phyloP scores from a whole-genome alignment of 2,113 vertebrate genomes.

The Solenodon paradoxus region DNA sequence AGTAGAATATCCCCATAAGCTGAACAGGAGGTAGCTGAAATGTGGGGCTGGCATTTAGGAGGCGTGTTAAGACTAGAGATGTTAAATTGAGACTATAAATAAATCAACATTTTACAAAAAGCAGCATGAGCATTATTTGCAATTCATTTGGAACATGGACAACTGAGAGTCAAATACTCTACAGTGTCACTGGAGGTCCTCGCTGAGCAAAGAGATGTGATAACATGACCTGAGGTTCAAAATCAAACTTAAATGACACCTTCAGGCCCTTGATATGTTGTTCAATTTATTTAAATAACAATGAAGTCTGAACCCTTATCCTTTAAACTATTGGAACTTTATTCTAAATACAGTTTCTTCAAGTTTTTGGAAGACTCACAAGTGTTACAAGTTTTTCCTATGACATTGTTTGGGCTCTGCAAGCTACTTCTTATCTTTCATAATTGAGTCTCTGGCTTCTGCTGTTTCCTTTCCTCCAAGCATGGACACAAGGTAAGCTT shows the following conservation, averaged over 20 bases:
- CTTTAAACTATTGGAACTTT: neutral
- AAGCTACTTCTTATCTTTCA: neutral
- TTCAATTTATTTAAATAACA: neutral
- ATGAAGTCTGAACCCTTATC: neutral
- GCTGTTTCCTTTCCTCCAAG: neutral
- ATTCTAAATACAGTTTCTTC: neutral
- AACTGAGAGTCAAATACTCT: neutral
- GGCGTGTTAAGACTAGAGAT: neutral
- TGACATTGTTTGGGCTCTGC: neutral
- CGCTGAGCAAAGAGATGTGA: neutral
- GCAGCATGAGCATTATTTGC: neutral
- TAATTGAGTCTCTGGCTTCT: neutral
- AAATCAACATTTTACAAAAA: neutral
- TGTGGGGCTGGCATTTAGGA: neutral
- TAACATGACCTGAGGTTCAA: neutral
- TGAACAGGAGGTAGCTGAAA: neutral
- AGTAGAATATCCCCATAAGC: neutral
- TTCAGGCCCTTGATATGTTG: neutral
- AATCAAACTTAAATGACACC: neutral
- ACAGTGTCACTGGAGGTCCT: neutral
- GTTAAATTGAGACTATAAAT: conserved; percentile 5
- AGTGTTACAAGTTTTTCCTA: neutral
- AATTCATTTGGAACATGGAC: neutral
- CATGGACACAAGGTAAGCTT: neutral
- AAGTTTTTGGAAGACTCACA: neutral